These are phyloP conservation scores for Parnassius orleans DNA, from an alignment of 2,888 invertebrate genomes.

Conservation along the genomic window DNA sequence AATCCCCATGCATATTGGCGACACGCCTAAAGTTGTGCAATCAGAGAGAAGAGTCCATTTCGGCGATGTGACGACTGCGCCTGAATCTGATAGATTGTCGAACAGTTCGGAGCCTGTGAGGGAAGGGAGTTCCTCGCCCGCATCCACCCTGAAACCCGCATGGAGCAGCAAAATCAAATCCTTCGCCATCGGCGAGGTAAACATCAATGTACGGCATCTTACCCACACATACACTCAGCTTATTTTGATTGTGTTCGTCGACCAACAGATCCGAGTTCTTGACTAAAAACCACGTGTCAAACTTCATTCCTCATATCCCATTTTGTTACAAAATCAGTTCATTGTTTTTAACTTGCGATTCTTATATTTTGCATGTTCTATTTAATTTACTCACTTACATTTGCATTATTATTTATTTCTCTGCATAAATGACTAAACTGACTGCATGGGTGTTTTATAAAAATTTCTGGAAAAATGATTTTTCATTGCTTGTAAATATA, in stretches of 20 bases:
- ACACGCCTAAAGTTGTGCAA: conserved; percentile 62
- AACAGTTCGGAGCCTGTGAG: conserved; percentile 60
- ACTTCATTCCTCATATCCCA: conserved; percentile 59
- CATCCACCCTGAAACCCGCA: conserved; percentile 68
- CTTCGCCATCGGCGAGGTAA: conserved; percentile 81
- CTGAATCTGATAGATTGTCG: conserved; percentile 61
- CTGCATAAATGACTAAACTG: conserved; percentile 49
- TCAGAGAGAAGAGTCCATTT: conserved; percentile 77
- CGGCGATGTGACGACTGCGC: conserved; percentile 69
- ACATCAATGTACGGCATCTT: conserved; percentile 70
- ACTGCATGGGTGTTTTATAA: conserved; percentile 71
- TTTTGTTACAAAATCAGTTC: conserved; percentile 56
- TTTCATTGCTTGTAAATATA: conserved; percentile 69
- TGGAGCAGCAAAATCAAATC: conserved; percentile 79
- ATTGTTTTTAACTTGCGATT: conserved; percentile 69
- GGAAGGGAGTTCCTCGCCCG: conserved; percentile 63
- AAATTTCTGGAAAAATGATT: conserved; percentile 62
- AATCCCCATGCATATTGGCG: conserved; percentile 47
- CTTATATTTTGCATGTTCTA: conserved; percentile 74
- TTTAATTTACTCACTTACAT: conserved; percentile 57
- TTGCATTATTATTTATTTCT: conserved; percentile 47
- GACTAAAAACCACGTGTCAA: conserved; percentile 55
- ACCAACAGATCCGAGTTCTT: conserved; percentile 56
- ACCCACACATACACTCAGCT: conserved; percentile 68
- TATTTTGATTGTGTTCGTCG: conserved; percentile 80